Base-by-base conservation (phyloP, 2,113 vertebrate species). In the Melanostigma gelatinosum region DNA sequence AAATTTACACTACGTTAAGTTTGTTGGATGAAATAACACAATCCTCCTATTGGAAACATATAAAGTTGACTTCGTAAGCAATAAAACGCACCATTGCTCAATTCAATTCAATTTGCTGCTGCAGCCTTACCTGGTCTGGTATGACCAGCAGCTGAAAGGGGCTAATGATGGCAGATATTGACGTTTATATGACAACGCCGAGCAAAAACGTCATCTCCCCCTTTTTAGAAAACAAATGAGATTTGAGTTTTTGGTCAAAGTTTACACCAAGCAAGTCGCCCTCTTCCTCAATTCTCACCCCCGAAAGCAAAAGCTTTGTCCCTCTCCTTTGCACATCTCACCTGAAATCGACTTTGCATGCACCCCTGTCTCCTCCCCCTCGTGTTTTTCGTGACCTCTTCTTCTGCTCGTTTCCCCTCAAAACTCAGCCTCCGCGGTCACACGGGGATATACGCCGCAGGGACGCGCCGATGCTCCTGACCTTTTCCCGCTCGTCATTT, bases 401-500 rank as follows among this genome's bases (percentile, higher is more conserved):
- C 8, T 32, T 77, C 69, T 32, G 0, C 44, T 9, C 57, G 22
- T 54, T 54, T 68, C 42, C 13, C n/a, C 40, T 46, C 13, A n/a
- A 69, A 77, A 22, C 80, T 76, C 75, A 7, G 20, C 46, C 22
- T 61, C 69, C 10, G 7, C 11, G 36, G 57, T 80, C 67, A n/a
- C 63, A 32, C 64, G 20, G 73, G 70, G 68, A 82, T 34, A 82
- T 34, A 29, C n/a, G 86, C 84, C 48, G 48, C 16, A 48, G 46
- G 18, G 46, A 48, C 46, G 42, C 77, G 32, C 67, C 67, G 60
- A 71, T 54, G 40, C 48, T 50, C 42, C 52, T 60, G 69, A 84
- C 89, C 87, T 89, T 72, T 24, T 75, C 65, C 72, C 7, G 3
- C 70, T 50, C 1, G 61, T 61, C 24, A 65, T 85, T 90, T 29